Percentiles rank a stretch among this genome's conserved stretches.
These are phyloP conservation scores for Neomicropteryx cornuta DNA, from an alignment of 1,140 invertebrate species.

Conservation along the genomic window DNA sequence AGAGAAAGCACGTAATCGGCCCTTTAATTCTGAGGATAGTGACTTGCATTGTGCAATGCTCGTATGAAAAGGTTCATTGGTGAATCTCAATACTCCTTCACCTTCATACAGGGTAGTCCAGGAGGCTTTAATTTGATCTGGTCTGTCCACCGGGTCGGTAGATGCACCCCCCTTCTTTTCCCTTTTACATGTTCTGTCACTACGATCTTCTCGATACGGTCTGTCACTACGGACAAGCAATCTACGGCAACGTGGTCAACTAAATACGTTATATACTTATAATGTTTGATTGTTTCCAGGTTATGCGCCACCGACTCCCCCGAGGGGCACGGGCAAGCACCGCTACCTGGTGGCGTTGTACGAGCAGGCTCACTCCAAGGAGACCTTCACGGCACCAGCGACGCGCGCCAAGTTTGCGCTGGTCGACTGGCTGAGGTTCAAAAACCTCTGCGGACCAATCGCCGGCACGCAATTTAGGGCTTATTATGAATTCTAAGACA, in stretches of 20 bases:
- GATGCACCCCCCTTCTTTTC: neutral
- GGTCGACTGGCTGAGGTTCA: conserved; percentile 27
- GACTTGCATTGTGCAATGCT: too few relatives aligned
- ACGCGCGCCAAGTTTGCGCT: conserved; percentile 23
- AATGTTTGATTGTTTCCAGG: conserved; percentile 16
- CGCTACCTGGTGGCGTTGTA: conserved; percentile 27
- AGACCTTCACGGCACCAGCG: conserved; percentile 24
- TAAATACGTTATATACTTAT: conserved; percentile 2
- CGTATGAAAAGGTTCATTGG: neutral
- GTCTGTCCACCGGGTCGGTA: neutral
- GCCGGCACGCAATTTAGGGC: conserved; percentile 26
- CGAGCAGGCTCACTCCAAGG: conserved; percentile 30
- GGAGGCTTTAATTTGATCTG: neutral
- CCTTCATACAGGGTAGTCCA: neutral
- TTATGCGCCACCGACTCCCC: conserved; percentile 29
- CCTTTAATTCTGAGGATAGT: too few relatives aligned
- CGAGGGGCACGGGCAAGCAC: conserved; percentile 26
- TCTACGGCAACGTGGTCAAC: neutral
- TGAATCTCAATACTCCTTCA: neutral
- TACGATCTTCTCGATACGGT: neutral
- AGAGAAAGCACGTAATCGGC: too few relatives aligned
- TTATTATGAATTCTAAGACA: too few relatives aligned
- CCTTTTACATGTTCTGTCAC: neutral
- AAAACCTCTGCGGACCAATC: conserved; percentile 29
- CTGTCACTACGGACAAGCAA: neutral